phyloP scores from a whole-genome alignment of 2,888 invertebrate genomes.

The Caenorhabditis doughertyi region DNA sequence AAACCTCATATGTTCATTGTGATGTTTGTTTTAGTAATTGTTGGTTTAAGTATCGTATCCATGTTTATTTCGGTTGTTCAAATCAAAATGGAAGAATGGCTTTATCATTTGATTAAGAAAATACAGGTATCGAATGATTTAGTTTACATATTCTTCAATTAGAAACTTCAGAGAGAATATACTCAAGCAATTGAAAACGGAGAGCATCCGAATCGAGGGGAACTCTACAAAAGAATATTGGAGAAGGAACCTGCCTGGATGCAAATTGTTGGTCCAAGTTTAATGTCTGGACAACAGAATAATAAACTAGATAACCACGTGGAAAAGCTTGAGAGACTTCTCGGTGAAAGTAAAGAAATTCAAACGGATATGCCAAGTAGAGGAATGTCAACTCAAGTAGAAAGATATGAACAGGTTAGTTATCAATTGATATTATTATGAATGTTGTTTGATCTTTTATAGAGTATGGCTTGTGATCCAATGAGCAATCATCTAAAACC shows the following conservation, averaged over 20 bases:
- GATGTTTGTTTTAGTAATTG: slow-evolving; percentile 93
- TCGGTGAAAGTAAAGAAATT: slow-evolving; percentile 76
- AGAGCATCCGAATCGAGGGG: slow-evolving; percentile 61
- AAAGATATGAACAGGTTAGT: slow-evolving; percentile 58
- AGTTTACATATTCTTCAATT: not conserved
- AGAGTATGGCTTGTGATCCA: slow-evolving; percentile 76
- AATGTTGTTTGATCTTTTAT: not conserved
- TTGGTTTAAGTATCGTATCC: slow-evolving; percentile 95
- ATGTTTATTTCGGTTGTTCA: slow-evolving; percentile 97
- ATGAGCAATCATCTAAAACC: slow-evolving; percentile 58
- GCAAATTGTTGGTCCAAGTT: slow-evolving; percentile 74
- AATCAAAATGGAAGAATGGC: slow-evolving; percentile 82
- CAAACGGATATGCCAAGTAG: slow-evolving; percentile 72
- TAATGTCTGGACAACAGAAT: slow-evolving; percentile 76
- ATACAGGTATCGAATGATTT: slow-evolving; percentile 69
- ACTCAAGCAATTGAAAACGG: slow-evolving; percentile 76
- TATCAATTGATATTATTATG: too few species aligned
- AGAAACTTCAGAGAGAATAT: slow-evolving; percentile 75
- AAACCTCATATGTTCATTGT: slow-evolving; percentile 93
- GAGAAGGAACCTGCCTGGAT: slow-evolving; percentile 76
- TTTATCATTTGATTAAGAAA: slow-evolving; percentile 79
- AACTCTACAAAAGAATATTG: slow-evolving; percentile 65
- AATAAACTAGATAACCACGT: slow-evolving; percentile 76
- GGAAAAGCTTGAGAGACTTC: slow-evolving; percentile 76
- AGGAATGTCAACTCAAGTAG: slow-evolving; percentile 64